These are phyloP conservation scores for Capromys pilorides DNA, from an alignment of 2,797 vertebrate species.

Conservation along the genomic window DNA sequence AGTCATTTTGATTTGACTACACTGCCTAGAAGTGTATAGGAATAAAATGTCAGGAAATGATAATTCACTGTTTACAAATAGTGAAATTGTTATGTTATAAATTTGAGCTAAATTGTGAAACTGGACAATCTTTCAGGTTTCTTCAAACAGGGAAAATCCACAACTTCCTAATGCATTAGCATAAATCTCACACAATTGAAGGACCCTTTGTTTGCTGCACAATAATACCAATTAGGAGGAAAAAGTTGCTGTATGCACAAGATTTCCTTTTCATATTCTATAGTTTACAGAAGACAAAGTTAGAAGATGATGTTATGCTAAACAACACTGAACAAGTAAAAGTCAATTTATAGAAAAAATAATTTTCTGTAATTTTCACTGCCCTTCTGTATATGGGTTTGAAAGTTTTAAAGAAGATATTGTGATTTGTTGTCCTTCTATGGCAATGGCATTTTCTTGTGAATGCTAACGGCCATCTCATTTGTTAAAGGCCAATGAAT, in stretches of 20 bases:
- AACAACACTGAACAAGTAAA: background rate
- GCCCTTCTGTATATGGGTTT: background rate
- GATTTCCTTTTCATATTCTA: background rate
- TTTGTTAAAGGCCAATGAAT: background rate
- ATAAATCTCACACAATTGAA: slow-evolving; percentile 34
- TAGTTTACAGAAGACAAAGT: slow-evolving; percentile 27
- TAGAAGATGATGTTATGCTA: background rate
- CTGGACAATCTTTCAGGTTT: background rate
- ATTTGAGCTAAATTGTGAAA: background rate
- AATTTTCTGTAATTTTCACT: background rate
- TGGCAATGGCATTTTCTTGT: background rate
- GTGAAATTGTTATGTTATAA: background rate
- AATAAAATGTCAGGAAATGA: background rate
- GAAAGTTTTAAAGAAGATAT: background rate
- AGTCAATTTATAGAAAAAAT: background rate
- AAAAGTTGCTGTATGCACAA: background rate
- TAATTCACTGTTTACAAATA: background rate
- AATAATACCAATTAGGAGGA: background rate
- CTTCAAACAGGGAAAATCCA: background rate
- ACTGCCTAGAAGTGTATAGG: background rate
- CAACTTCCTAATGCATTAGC: slow-evolving; percentile 11
- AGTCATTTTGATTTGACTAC: background rate
- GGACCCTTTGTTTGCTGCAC: background rate
- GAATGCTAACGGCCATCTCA: background rate
- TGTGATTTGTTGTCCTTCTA: background rate